These are phyloP conservation scores for Helicolenus hilgendorfi DNA, from an alignment of 2,797 vertebrate species.

Conservation along the genomic window DNA sequence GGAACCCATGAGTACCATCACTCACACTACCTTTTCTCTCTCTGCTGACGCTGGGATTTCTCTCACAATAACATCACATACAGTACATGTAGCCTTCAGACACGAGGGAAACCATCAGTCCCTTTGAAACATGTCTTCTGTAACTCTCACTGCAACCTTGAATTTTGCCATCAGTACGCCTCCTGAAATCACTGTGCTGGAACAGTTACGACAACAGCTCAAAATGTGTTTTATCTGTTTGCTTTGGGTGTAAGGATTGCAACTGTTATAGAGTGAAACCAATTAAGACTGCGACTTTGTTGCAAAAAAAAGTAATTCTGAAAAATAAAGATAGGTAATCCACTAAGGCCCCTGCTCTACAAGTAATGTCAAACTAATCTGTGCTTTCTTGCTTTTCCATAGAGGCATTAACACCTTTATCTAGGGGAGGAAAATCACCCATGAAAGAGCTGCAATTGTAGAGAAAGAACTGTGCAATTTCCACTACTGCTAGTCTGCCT, in stretches of 20 bases:
- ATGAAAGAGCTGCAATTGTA: slow-evolving; percentile 15
- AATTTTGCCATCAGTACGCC: not conserved
- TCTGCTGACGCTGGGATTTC: slow-evolving; percentile 19
- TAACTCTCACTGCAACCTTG: slow-evolving; percentile 10
- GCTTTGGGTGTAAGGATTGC: not conserved
- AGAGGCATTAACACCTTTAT: slow-evolving; percentile 32
- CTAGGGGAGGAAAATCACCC: slow-evolving; percentile 17
- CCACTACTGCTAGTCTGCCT: slow-evolving; percentile 9
- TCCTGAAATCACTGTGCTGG: not conserved
- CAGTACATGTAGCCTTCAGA: slow-evolving; percentile 34
- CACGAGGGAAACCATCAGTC: slow-evolving; percentile 18
- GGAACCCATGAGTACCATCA: slow-evolving; percentile 11
- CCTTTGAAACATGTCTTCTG: slow-evolving; percentile 6
- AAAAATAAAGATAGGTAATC: slow-evolving; percentile 25
- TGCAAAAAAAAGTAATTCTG: not conserved
- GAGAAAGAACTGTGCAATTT: not conserved
- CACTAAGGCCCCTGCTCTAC: not conserved
- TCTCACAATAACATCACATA: slow-evolving; percentile 31
- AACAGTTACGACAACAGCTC: not conserved
- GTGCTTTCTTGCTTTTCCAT: slow-evolving; percentile 30
- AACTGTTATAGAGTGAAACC: not conserved
- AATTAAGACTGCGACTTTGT: not conserved
- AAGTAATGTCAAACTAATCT: slow-evolving; percentile 34
- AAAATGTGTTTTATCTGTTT: not conserved
- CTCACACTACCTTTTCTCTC: slow-evolving; percentile 13